Evolutionary conservation across 35 echinoderm and acorn worm genomes (phyloP).

Genomic region (Ophiothrix spiculata): DNA sequence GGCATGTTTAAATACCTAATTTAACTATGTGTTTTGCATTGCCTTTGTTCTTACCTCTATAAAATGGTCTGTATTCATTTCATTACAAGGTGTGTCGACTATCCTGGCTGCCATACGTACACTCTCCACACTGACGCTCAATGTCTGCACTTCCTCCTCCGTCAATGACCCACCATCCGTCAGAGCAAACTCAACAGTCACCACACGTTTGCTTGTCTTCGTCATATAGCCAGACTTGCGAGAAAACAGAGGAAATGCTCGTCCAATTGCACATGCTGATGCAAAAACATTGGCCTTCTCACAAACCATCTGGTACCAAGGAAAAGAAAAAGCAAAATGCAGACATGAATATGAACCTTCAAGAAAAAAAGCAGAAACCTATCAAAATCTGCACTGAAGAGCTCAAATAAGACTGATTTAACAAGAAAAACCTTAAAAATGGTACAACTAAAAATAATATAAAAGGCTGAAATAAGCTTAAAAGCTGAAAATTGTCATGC

Average conservation of each 20-base stretch:
- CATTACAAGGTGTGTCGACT: constrained; percentile 90
- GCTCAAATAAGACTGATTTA: too few relatives aligned
- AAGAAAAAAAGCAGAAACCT: too few relatives aligned
- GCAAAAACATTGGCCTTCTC: constrained; percentile 82
- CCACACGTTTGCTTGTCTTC: constrained; percentile 20
- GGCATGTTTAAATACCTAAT: too few relatives aligned
- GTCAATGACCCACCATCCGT: constrained; percentile 28
- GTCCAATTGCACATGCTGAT: constrained; percentile 80
- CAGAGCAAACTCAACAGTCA: constrained; percentile 79
- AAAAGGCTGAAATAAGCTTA: too few relatives aligned
- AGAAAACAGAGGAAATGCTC: constrained; percentile 83
- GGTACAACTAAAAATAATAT: too few relatives aligned
- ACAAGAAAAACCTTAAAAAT: too few relatives aligned
- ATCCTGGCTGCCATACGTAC: constrained; percentile 66
- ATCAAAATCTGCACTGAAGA: too few relatives aligned
- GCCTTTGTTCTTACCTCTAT: constrained; percentile 73
- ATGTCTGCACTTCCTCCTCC: constrained; percentile 60
- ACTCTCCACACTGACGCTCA: constrained; percentile 46
- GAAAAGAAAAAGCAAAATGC: not conserved
- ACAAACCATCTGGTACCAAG: constrained; percentile 66
- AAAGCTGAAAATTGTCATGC: too few relatives aligned
- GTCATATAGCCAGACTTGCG: constrained; percentile 70
- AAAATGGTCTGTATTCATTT: constrained; percentile 95
- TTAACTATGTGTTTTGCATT: too few relatives aligned
- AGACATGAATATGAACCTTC: too few relatives aligned